These are phyloP conservation scores for Therioaphis trifolii DNA, from an alignment of 2,888 invertebrate genomes.

Conservation along the genomic window DNA sequence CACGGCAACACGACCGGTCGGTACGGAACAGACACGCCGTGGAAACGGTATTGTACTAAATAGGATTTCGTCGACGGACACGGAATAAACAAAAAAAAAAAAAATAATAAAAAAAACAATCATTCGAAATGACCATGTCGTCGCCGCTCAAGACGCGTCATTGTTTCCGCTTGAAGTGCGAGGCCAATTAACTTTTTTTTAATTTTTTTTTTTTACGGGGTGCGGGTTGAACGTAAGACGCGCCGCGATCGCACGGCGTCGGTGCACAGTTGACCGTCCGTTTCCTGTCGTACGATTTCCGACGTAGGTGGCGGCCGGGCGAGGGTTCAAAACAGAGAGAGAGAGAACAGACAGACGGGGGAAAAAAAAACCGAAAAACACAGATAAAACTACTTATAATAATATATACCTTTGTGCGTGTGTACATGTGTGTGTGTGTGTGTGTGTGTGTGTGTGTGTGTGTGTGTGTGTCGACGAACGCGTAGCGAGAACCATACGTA, in stretches of 20 bases:
- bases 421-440: neutral
- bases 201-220: constrained; percentile 15
- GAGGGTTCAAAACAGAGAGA: too few species aligned
- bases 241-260: neutral
- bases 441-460: neutral
- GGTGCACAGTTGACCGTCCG: constrained; percentile 39
- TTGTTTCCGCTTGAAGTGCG: constrained; percentile 60
- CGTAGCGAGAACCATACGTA: neutral
- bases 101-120: constrained; percentile 10
- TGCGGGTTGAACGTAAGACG: neutral
- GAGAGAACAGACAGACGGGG: too few species aligned
- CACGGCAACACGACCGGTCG: constrained; percentile 9
- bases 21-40: neutral
- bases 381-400: too few species aligned
- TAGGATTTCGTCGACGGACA: neutral
- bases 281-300: constrained; percentile 51
- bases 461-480: neutral
- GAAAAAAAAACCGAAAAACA: neutral
- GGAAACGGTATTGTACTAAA: constrained; percentile 25
- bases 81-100: neutral
- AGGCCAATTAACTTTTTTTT: constrained; percentile 48
- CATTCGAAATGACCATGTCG: constrained; percentile 54
- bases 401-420: too few species aligned
- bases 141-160: constrained; percentile 23
- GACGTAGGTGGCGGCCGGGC: neutral